Conservation (phyloP, 2,888 invertebrate species). For the Erebia palarica region DNA sequence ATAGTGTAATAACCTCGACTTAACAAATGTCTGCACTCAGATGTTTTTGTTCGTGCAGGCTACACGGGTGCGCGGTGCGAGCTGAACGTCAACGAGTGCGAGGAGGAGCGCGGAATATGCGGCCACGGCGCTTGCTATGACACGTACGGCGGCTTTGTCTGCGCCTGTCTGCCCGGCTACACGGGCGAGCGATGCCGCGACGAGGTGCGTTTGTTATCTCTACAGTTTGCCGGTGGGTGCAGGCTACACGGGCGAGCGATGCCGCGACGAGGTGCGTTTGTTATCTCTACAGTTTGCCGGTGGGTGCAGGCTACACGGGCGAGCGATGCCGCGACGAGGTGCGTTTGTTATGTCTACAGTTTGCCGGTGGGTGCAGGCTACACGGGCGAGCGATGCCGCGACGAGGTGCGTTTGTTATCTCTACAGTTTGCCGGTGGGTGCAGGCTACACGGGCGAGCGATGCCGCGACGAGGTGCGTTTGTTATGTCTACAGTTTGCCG, state of each 20-base stretch:
- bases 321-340: slow-evolving; percentile 89
- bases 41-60: slow-evolving; percentile 61
- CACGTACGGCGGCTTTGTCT: slow-evolving; percentile 89
- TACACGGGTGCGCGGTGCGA: slow-evolving; percentile 89
- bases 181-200: slow-evolving; percentile 91
- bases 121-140: slow-evolving; percentile 91
- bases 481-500: too few relatives aligned
- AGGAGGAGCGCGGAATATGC: slow-evolving; percentile 79
- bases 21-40: neutral
- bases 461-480: too few relatives aligned
- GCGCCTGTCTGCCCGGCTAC: slow-evolving; percentile 90
- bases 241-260: slow-evolving; percentile 92
- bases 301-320: slow-evolving; percentile 94
- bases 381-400: slow-evolving; percentile 90
- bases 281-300: too few relatives aligned
- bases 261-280: slow-evolving; percentile 84
- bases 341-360: too few relatives aligned
- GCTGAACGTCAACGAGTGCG: slow-evolving; percentile 91
- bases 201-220: slow-evolving; percentile 69
- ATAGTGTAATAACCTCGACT: too few relatives aligned
- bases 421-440: too few relatives aligned
- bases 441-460: too few relatives aligned
- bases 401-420: slow-evolving; percentile 77
- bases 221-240: too few relatives aligned
- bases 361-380: too few relatives aligned